Base-by-base conservation (phyloP, 2,797 vertebrate genomes). In the Anguilla pacifica region DNA sequence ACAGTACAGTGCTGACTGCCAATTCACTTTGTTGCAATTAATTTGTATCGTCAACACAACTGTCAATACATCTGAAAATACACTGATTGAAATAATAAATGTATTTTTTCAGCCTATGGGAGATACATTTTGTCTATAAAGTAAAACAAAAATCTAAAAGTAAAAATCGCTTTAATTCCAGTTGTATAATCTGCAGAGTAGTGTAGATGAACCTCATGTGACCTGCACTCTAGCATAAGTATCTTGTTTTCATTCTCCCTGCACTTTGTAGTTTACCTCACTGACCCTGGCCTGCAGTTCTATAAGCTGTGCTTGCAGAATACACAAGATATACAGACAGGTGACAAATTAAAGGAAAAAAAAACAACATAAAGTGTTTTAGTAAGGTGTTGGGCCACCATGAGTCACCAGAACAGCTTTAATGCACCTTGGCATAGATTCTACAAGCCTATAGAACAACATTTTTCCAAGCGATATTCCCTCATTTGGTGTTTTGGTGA, bases 1-100 rank as follows among this genome's bases (percentile, higher is more conserved):
- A 88, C 28, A 90, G 93, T 89, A 89, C 35, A 91, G 92, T 93
- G 92, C 94, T 93, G 93, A 92, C 87, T 90, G 85, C 72, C 86
- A 89, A 91, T 94, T 94, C 93, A 91, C 89, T 92, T 92, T 74
- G 91, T 92, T 90, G 90, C 83, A 92, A 91, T 94, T 93, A 92
- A 94, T 96, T 92, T 94, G 93, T 93, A 93, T 10, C 88, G 22
- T 25, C 43, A 46, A 43, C 43, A 17, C n/a, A n/a, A 67, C 61
- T n/a, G 22, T 67, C 61, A 67, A n/a, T 22, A 67, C 25, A n/a
- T 67, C 22, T 67, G 22, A 25, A 67, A 67, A 67, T 25, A 67
- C 57, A 59, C 3, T 59, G 57, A 67, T 6, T 67, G 6, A 67
- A 67, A 67, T 67, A 25, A 67, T n/a, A 2, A 28, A 67, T 67